Evolutionary conservation across 2,113 vertebrate genomes (phyloP), one percentile per base, ranked within the genome.

Genomic region (Myotis yumanensis): DNA sequence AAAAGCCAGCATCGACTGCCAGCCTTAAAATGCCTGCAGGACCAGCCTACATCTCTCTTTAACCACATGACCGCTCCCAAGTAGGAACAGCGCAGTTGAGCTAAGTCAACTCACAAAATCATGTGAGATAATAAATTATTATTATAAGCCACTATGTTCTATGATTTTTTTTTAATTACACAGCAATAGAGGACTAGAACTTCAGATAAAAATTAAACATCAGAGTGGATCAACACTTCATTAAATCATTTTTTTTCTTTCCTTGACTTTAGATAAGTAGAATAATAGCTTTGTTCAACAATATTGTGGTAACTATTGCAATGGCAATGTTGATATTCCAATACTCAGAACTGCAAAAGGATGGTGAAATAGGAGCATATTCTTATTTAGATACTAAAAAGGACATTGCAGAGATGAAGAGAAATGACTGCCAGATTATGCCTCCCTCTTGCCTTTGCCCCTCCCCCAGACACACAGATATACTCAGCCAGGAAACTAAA

Each of bases 381-480:
- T 57, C 37, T 96, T 97, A 96, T 89, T 97, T 94, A 94, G 81
- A 96, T 84, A 71, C 97, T 95, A 85, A 96, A 97, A 98, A 96
- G 89, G 97, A 93, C 62, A 94, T 66, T 91, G 23, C 57, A 90
- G 54, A 54, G 83, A 94, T 82, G 52, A 35, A 5, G 91, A 81
- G 94, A 97, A 80, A 91, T 82, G 81, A 62, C 89, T 98, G 96
- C 52, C 95, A 97, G 83, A 86, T 80, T 76, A 51, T 95, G 87
- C 66, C 82, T 97, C 52, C 46, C 32, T 83, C 86, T 95, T 91
- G 71, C 91, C 94, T 8, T 86, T 66, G 94, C 51, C 80, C 59
- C 76, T 68, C 94, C 92, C 91, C 92, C 90, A 88, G 86, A 86
- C 30, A 93, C 72, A 91, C 57, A 87, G 54, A 69, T n/a, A 75